Percentiles rank a stretch among this genome's conserved stretches.
phyloP scores from a whole-genome alignment of 2,797 vertebrate species.

The Schizothorax lantsangensis region DNA sequence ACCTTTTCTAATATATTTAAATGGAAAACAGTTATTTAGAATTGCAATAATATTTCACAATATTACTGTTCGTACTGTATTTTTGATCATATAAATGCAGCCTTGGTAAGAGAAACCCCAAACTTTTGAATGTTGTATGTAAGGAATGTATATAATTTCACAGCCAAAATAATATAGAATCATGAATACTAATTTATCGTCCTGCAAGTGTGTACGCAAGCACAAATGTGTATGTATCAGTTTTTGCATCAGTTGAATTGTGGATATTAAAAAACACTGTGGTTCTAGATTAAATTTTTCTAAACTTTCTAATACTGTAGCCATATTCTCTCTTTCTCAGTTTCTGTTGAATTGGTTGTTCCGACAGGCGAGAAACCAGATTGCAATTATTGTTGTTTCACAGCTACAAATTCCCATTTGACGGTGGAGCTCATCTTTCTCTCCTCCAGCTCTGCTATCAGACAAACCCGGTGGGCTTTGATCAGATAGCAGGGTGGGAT shows the following conservation, averaged over 20 bases:
- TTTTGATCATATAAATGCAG: background rate
- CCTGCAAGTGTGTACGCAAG: background rate
- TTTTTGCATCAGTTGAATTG: background rate
- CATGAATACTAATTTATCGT: background rate
- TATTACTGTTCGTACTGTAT: background rate
- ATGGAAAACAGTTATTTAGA: background rate
- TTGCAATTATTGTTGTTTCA: slow-evolving; percentile 61
- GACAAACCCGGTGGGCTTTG: slow-evolving; percentile 45
- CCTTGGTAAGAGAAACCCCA: background rate
- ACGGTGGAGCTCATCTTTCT: background rate
- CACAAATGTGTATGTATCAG: background rate
- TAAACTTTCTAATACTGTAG: slow-evolving; percentile 4
- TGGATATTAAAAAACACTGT: background rate
- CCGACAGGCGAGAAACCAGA: slow-evolving; percentile 21
- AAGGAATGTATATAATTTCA: background rate
- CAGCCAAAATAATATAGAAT: background rate
- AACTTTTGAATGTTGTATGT: background rate
- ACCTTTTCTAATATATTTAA: background rate
- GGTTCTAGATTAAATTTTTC: background rate
- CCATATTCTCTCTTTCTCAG: background rate
- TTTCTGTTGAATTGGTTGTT: slow-evolving; percentile 43
- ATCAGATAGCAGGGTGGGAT: slow-evolving; percentile 57
- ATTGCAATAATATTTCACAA: background rate
- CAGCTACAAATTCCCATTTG: slow-evolving; percentile 62
- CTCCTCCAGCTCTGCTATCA: slow-evolving; percentile 38